phyloP scores from a whole-genome alignment of 2,113 vertebrate species.

The Lichenostomus cassidix region DNA sequence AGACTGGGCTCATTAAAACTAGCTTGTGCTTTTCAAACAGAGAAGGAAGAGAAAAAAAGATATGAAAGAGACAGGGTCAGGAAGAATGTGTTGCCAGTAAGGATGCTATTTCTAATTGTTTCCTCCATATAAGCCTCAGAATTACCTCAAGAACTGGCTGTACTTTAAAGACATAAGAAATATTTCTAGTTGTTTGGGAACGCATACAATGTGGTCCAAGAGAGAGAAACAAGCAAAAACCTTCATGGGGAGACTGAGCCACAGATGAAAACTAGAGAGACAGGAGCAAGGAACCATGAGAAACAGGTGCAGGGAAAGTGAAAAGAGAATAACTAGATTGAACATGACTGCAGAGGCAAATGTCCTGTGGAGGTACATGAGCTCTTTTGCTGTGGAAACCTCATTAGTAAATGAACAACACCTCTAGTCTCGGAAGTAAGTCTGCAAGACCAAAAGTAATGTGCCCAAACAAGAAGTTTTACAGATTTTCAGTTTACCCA shows the following conservation, averaged over 20 bases:
- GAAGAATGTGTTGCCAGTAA: not conserved
- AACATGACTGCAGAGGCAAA: rapidly evolving
- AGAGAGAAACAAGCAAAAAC: not conserved
- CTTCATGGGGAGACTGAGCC: not conserved
- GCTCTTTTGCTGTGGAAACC: not conserved
- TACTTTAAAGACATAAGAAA: not conserved
- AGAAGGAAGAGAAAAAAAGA: not conserved
- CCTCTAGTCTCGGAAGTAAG: not conserved
- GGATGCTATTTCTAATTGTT: not conserved
- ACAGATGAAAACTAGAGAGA: not conserved
- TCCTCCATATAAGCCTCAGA: not conserved
- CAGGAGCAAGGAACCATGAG: not conserved
- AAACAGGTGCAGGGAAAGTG: not conserved
- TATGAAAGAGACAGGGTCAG: not conserved
- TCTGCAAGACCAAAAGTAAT: not conserved
- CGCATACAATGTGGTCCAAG: not conserved
- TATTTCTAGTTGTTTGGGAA: not conserved
- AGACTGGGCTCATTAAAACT: not conserved
- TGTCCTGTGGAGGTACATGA: rapidly evolving
- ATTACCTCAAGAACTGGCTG: not conserved
- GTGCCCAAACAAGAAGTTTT: not conserved
- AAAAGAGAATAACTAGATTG: not conserved
- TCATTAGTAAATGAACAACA: not conserved
- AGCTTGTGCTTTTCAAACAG: not conserved
- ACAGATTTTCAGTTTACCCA: not conserved